Conservation (phyloP, 2,797 vertebrate species). For the Diplodus puntazzo region DNA sequence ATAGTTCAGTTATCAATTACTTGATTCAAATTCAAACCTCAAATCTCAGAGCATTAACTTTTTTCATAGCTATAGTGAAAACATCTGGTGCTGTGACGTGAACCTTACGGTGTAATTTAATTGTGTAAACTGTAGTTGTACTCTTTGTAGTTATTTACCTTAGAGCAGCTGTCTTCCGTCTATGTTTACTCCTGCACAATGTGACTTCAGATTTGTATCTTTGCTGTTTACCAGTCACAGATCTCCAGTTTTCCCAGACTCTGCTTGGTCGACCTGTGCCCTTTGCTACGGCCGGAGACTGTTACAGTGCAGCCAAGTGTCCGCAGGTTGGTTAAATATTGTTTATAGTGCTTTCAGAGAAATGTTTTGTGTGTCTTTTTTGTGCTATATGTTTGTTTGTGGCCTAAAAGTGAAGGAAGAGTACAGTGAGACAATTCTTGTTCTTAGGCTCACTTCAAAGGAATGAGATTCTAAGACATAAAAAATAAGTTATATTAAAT, state of each 20-base stretch:
- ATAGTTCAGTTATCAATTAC: background rate
- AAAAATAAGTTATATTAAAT: too few species aligned
- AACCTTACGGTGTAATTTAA: constrained; percentile 11
- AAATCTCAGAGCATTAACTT: background rate
- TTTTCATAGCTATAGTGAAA: constrained; percentile 1
- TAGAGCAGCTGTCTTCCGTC: constrained; percentile 50
- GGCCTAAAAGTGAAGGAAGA: background rate
- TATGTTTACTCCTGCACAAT: constrained; percentile 52
- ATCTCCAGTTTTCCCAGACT: constrained; percentile 93
- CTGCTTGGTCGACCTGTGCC: constrained; percentile 90
- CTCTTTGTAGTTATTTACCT: constrained; percentile 43
- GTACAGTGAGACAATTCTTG: too few species aligned
- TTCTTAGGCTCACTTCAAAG: too few species aligned
- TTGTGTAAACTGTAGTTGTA: constrained; percentile 22
- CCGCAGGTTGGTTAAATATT: constrained; percentile 89
- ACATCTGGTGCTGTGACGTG: constrained; percentile 42
- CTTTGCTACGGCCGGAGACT: constrained; percentile 96
- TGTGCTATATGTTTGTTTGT: background rate
- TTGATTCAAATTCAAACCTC: background rate
- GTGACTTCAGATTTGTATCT: constrained; percentile 55
- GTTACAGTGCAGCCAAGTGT: constrained; percentile 96
- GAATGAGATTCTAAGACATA: too few species aligned
- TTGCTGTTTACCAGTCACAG: constrained; percentile 88
- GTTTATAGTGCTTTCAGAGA: background rate
- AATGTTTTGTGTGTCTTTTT: background rate